Percentiles rank a stretch among this genome's conserved stretches.
These are phyloP conservation scores for Lagopus muta DNA, from an alignment of 2,113 vertebrate species.

Conservation along the genomic window DNA sequence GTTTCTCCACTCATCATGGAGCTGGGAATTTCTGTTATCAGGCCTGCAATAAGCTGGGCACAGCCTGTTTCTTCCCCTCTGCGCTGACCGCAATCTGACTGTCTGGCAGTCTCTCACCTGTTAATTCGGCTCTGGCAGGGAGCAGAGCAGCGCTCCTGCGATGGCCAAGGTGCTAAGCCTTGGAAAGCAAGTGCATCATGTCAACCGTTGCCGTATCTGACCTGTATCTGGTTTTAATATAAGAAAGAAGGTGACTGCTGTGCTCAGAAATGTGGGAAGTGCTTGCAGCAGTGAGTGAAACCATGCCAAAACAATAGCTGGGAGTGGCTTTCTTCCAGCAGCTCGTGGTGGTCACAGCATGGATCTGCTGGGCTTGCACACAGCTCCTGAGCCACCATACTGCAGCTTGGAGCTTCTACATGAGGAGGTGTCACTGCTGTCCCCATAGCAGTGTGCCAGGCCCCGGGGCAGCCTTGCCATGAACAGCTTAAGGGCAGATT, in stretches of 20 bases:
- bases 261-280: not conserved
- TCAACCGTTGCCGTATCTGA: not conserved
- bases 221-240: not conserved
- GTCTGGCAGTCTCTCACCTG: not conserved
- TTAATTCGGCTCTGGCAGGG: constrained; percentile 25
- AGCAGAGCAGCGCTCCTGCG: not conserved
- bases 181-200: not conserved
- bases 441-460: not conserved
- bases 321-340: not conserved
- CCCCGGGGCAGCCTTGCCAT: too few relatives aligned
- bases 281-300: not conserved
- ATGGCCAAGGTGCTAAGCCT: not conserved
- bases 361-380: not conserved
- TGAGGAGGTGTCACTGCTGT: not conserved
- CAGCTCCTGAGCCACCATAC: not conserved
- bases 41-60: not conserved
- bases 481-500: not conserved
- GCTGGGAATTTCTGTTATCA: not conserved
- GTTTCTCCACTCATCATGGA: not conserved
- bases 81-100: constrained; percentile 11
- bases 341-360: not conserved
- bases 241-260: not conserved
- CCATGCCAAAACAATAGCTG: not conserved
- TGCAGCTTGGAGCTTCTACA: not conserved
- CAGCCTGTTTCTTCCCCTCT: not conserved